phyloP scores from a whole-genome alignment of 2,113 vertebrate species.

The Spermophilus dauricus region DNA sequence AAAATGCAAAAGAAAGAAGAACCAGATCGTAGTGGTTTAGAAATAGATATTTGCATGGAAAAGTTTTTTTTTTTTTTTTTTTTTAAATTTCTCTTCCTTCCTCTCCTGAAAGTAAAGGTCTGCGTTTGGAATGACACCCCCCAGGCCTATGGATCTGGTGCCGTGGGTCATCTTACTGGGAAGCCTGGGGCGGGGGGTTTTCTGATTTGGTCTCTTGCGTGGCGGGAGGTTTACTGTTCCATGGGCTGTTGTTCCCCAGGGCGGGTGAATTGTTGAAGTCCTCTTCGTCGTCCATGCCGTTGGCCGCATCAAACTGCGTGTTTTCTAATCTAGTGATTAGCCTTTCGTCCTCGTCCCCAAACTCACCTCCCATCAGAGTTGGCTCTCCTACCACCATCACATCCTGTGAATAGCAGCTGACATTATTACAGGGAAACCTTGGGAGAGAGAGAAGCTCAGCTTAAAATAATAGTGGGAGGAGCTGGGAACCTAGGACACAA shows the following conservation, averaged over 20 bases:
- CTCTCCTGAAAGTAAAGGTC: conserved; percentile 77
- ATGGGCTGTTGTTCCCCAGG: conserved; percentile 96
- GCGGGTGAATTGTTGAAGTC: conserved; percentile 98
- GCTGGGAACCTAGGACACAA: conserved; percentile 79
- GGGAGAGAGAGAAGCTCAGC: conserved; percentile 90
- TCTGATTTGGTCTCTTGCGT: conserved; percentile 97
- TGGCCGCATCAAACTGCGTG: conserved; percentile 99
- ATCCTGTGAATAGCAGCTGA: conserved; percentile 95
- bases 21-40: conserved; percentile 83
- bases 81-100: conserved; percentile 47
- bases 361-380: conserved; percentile 99
- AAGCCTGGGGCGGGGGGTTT: conserved; percentile 96
- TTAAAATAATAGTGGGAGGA: conserved; percentile 87
- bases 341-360: conserved; percentile 99
- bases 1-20: conserved; percentile 69
- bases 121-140: conserved; percentile 78
- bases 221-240: conserved; percentile 96
- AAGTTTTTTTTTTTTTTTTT: conserved; percentile 57
- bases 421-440: conserved; percentile 92
- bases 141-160: conserved; percentile 58
- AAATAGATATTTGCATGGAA: conserved; percentile 84
- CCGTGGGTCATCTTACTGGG: conserved; percentile 90
- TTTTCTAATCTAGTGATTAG: conserved; percentile 99
- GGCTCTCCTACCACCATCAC: conserved; percentile 99
- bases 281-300: conserved; percentile 99